Conservation (phyloP, 2,797 vertebrate species). For the Arctocebus calabarensis region DNA sequence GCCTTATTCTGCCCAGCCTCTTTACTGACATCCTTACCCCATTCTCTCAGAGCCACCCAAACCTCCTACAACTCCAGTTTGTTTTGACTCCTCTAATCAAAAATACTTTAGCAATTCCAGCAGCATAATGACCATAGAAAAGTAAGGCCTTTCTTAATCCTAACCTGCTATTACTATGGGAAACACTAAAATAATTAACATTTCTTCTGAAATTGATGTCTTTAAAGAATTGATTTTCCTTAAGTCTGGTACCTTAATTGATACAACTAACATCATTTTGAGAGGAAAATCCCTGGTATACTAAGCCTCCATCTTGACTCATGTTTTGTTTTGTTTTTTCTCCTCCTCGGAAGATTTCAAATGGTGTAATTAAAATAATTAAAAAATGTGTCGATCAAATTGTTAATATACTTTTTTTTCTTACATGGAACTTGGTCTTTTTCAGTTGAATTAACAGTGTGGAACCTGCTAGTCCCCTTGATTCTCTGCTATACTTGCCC, state of each 20-base stretch:
- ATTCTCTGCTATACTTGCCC: neutral
- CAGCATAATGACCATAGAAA: neutral
- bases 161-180: neutral
- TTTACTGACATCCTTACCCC: neutral
- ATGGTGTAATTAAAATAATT: conserved; percentile 60
- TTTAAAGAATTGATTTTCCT: conserved; percentile 57
- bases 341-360: conserved; percentile 14
- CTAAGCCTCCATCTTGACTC: neutral
- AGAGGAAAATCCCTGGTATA: neutral
- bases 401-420: neutral
- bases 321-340: conserved; percentile 47
- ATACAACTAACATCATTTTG: conserved; percentile 16
- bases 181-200: conserved; percentile 24
- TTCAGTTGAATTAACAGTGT: neutral
- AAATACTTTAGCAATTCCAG: neutral
- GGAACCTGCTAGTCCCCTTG: conserved; percentile 24
- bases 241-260: conserved; percentile 54
- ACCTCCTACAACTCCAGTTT: neutral
- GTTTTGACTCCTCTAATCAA: conserved; percentile 38
- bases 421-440: neutral
- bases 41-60: neutral
- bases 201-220: conserved; percentile 49
- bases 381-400: neutral
- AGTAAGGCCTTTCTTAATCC: conserved; percentile 15
- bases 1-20: neutral